These are phyloP conservation scores for Drosophila emarginata DNA, from an alignment of 2,888 invertebrate species.

Conservation along the genomic window DNA sequence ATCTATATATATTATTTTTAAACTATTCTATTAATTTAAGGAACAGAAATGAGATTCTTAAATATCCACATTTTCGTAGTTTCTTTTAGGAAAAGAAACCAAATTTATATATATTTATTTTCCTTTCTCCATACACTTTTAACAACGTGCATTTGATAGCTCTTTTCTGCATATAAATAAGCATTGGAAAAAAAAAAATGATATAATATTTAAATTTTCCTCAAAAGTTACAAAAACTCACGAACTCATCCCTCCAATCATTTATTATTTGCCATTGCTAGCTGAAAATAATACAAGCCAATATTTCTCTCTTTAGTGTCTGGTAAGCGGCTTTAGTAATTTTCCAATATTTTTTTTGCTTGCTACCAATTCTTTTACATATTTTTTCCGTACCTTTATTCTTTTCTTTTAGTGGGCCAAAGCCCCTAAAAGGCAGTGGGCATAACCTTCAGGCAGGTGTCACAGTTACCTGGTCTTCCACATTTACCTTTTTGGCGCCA, in stretches of 20 bases:
- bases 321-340: slow-evolving; percentile 78
- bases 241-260: slow-evolving; percentile 23
- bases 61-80: no score
- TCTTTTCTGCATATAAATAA: no score
- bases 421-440: slow-evolving; percentile 22
- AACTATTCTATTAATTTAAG: no score
- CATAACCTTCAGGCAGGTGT: slow-evolving; percentile 46
- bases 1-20: no score
- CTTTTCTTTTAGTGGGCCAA: slow-evolving; percentile 26
- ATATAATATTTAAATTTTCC: no score
- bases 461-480: slow-evolving; percentile 67
- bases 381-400: slow-evolving; percentile 24
- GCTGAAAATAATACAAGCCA: slow-evolving; percentile 15
- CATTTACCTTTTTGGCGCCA: slow-evolving; percentile 54
- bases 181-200: no score
- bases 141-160: no score
- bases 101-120: no score
- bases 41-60: no score
- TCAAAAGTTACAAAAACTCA: slow-evolving; percentile 4
- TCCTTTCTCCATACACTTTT: no score
- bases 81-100: no score
- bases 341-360: slow-evolving; percentile 55
- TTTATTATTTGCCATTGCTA: slow-evolving; percentile 19
- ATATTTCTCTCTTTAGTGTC: slow-evolving; percentile 25
- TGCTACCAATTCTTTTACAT: slow-evolving; percentile 21